These are phyloP conservation scores for Acropora tenuis DNA, from an alignment of 64 coral and sea anemone species.

Conservation along the genomic window DNA sequence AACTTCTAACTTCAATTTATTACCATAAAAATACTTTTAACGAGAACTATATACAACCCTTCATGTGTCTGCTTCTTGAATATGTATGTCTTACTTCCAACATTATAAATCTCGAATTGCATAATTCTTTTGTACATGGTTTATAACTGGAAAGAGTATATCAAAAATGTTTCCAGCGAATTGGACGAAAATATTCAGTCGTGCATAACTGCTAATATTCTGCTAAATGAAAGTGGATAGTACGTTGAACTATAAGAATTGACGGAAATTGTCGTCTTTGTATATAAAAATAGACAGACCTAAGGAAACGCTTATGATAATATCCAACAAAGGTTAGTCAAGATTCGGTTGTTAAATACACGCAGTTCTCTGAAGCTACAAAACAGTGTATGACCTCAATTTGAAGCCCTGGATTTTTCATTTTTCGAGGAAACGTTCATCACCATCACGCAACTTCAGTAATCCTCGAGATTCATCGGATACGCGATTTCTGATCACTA, in stretches of 20 bases:
- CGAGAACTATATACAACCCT: conserved; percentile 26
- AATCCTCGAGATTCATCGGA: too few species aligned
- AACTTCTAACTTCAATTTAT: conserved; percentile 33
- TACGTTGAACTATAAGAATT: neutral
- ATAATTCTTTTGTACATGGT: conserved; percentile 33
- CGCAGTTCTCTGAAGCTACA: neutral
- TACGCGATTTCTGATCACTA: neutral
- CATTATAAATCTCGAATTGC: conserved; percentile 18
- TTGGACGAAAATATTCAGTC: neutral
- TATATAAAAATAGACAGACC: neutral
- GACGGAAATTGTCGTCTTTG: neutral
- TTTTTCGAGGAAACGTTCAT: too few species aligned
- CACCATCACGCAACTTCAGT: too few species aligned
- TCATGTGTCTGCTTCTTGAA: conserved; percentile 5
- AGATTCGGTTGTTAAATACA: neutral
- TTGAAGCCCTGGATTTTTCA: too few species aligned
- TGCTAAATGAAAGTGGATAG: neutral
- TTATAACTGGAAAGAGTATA: neutral
- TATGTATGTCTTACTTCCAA: conserved; percentile 33
- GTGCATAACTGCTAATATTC: neutral
- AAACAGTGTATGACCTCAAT: neutral
- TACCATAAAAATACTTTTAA: conserved; percentile 43
- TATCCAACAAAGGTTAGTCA: neutral
- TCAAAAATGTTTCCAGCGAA: neutral
- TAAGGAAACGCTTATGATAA: neutral